Percentiles rank a stretch among this genome's conserved stretches.
These are phyloP conservation scores for Campylomormyrus numenius DNA, from an alignment of 2,113 vertebrate genomes.

Conservation along the genomic window DNA sequence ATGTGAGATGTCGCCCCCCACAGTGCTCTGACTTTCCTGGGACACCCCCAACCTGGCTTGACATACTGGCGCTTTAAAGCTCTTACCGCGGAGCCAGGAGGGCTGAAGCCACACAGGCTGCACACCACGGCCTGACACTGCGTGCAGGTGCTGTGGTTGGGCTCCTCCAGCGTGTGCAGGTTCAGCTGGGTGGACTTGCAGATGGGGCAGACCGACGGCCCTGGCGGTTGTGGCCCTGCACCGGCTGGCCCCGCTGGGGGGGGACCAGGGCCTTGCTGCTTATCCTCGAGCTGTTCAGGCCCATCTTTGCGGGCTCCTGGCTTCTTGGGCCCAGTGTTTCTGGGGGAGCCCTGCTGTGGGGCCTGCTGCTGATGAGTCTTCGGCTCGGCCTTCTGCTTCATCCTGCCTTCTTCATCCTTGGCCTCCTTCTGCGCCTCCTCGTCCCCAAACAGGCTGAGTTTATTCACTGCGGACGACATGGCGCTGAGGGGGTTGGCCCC, in stretches of 20 bases:
- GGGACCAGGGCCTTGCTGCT: slow-evolving; percentile 26
- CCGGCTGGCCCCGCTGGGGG: slow-evolving; percentile 22
- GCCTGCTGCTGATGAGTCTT: slow-evolving; percentile 30
- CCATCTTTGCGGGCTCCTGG: slow-evolving; percentile 16
- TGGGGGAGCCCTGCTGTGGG: slow-evolving; percentile 48
- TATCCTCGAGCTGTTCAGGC: slow-evolving; percentile 24
- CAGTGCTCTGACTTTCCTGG: not conserved
- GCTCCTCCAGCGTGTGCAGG: slow-evolving; percentile 68
- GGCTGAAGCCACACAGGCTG: slow-evolving; percentile 95
- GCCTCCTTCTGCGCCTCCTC: slow-evolving; percentile 65
- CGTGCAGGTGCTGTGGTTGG: slow-evolving; percentile 87
- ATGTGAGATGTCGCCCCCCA: not conserved
- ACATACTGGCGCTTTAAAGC: not conserved
- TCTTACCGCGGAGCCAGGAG: slow-evolving; percentile 69
- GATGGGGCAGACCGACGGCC: slow-evolving; percentile 71
- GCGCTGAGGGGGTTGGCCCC: slow-evolving; percentile 85
- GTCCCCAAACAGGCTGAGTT: slow-evolving; percentile 90
- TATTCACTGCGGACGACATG: slow-evolving; percentile 89
- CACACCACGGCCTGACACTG: slow-evolving; percentile 88
- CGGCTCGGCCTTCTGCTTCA: slow-evolving; percentile 31
- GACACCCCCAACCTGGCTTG: not conserved
- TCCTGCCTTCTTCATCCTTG: slow-evolving; percentile 52
- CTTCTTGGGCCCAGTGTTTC: slow-evolving; percentile 47
- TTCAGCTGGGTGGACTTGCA: slow-evolving; percentile 86
- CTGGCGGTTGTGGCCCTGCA: slow-evolving; percentile 17